phyloP scores from a whole-genome alignment of 2,113 vertebrate genomes.

The Cinclus cinclus region DNA sequence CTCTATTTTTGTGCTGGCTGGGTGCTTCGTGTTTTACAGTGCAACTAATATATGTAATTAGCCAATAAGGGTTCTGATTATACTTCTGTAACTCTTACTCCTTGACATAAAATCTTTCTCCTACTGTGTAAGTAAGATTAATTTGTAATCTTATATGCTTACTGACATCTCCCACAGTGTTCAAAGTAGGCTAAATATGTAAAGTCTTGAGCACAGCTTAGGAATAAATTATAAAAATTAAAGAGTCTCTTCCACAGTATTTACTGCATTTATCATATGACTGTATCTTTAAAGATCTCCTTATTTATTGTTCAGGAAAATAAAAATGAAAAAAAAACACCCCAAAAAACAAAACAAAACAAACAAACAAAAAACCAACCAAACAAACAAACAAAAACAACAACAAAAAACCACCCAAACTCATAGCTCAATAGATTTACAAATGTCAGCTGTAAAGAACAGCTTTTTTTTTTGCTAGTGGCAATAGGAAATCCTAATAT shows the following conservation, averaged over 20 bases:
- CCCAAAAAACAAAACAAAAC: too few relatives aligned
- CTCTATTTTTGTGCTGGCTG: not conserved
- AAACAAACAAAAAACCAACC: too few relatives aligned
- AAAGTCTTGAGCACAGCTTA: not conserved
- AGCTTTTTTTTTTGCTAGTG: not conserved
- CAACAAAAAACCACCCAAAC: not conserved
- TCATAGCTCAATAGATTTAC: not conserved
- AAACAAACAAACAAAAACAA: too few relatives aligned
- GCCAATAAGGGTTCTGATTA: not conserved
- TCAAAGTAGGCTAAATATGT: not conserved
- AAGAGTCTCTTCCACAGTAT: not conserved
- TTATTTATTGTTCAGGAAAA: not conserved
- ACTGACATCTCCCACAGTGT: not conserved
- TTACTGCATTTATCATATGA: not conserved
- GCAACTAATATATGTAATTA: not conserved
- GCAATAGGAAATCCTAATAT: not conserved
- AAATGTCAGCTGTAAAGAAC: not conserved
- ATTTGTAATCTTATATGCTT: slow-evolving; percentile 39
- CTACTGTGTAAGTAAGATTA: slow-evolving; percentile 31
- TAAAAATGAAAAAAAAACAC: not conserved
- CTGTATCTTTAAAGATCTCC: not conserved
- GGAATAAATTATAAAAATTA: not conserved
- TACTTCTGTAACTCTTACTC: slow-evolving; percentile 25
- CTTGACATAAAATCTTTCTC: slow-evolving; percentile 38
- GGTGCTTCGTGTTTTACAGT: not conserved